Percentiles rank a stretch among this genome's conserved stretches.
Conservation (phyloP, 2,113 vertebrate species). For the Ictalurus furcatus region DNA sequence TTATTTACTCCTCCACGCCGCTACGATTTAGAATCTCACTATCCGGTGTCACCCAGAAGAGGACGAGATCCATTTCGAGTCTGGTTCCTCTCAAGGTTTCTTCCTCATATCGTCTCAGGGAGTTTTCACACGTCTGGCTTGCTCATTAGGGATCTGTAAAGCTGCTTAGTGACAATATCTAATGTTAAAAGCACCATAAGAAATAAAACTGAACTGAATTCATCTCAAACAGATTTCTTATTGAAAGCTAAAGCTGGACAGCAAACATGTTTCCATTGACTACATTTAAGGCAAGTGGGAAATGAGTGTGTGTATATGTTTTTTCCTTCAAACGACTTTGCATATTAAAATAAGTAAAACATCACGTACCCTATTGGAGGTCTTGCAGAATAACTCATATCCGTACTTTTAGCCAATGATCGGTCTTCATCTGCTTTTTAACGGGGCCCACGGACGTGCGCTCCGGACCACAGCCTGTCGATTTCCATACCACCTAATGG, state of each 20-base stretch:
- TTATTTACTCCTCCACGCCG: background rate
- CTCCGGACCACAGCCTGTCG: slow-evolving; percentile 5
- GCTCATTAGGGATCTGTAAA: background rate
- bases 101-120: background rate
- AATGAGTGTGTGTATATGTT: background rate
- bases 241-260: background rate
- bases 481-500: slow-evolving; percentile 20
- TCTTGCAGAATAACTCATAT: slow-evolving; percentile 57
- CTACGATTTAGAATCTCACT: background rate
- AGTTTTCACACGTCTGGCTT: background rate
- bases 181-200: background rate
- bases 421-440: slow-evolving; percentile 42
- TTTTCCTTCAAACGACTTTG: background rate
- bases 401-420: slow-evolving; percentile 44
- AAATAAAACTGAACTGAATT: background rate
- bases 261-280: background rate
- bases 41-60: background rate
- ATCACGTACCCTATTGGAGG: slow-evolving; percentile 68
- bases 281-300: background rate
- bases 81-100: background rate
- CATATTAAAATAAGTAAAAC: background rate
- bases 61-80: background rate
- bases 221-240: background rate
- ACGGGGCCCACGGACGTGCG: background rate
- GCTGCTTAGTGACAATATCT: no score